Conservation (phyloP, 2,888 invertebrate genomes). For the Epirrhoe alternata region DNA sequence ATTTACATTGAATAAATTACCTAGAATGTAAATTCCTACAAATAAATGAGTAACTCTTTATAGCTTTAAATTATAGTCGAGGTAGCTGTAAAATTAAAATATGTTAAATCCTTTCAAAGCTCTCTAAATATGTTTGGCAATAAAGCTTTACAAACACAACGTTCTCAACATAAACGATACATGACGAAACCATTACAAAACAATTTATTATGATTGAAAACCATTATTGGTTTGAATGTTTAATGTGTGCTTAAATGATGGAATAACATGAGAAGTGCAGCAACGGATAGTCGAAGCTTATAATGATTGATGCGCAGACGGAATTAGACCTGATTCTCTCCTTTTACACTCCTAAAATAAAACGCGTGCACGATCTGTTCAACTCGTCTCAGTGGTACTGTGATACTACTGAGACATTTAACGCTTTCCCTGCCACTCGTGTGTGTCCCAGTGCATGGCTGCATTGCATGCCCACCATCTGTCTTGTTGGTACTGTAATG, state of each 20-base stretch:
- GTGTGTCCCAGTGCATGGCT: too few species aligned
- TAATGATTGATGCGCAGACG: constrained; percentile 75
- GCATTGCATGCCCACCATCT: too few species aligned
- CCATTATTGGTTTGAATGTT: constrained; percentile 29
- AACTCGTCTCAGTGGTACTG: constrained; percentile 35
- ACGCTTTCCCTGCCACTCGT: background rate
- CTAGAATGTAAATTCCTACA: too few species aligned
- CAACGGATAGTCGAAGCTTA: constrained; percentile 63
- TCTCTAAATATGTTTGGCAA: constrained; percentile 10
- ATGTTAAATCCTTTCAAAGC: constrained; percentile 10
- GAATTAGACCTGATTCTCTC: constrained; percentile 75
- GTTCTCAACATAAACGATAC: constrained; percentile 13
- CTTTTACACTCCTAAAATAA: constrained; percentile 58
- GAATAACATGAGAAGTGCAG: constrained; percentile 52
- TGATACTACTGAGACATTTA: constrained; percentile 32
- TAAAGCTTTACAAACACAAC: constrained; percentile 23
- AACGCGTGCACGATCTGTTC: constrained; percentile 39
- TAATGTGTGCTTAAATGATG: constrained; percentile 32
- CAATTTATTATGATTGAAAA: constrained; percentile 36
- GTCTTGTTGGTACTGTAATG: too few species aligned
- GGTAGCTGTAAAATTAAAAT: background rate
- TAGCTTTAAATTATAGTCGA: background rate
- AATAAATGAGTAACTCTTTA: background rate
- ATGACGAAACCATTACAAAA: constrained; percentile 21
- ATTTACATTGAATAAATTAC: background rate